Evolutionary conservation across 2,888 invertebrate species (phyloP).

Genomic region (Tenodera sinensis): DNA sequence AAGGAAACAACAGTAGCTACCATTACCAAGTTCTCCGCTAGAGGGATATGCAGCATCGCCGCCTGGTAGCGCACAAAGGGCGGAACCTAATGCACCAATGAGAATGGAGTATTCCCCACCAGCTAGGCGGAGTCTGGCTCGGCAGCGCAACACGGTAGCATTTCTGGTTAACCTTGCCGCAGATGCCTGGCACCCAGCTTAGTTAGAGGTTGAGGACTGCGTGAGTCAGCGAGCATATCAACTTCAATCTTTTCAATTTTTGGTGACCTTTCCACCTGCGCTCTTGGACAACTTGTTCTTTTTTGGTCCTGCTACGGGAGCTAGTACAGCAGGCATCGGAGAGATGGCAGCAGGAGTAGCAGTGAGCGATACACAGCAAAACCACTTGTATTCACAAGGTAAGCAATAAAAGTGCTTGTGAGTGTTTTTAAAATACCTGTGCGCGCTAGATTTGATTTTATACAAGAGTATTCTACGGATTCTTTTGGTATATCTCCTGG

Average conservation of each 20-base stretch:
- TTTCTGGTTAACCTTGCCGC: neutral
- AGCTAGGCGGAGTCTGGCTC: neutral
- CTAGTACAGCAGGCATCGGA: neutral
- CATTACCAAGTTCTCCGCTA: neutral
- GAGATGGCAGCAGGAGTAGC: constrained; percentile 28
- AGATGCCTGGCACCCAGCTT: neutral
- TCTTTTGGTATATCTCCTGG: too few relatives aligned
- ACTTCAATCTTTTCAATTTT: neutral
- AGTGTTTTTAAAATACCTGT: too few relatives aligned
- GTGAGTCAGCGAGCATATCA: neutral
- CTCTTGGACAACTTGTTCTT: neutral
- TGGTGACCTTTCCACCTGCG: neutral
- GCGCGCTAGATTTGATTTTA: too few relatives aligned
- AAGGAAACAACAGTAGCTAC: neutral
- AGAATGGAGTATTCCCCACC: neutral
- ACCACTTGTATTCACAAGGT: constrained; percentile 15
- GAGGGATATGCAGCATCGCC: neutral
- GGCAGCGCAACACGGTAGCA: neutral
- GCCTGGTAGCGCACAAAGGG: neutral
- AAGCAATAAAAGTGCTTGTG: neutral
- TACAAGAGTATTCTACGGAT: too few relatives aligned
- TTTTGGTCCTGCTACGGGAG: neutral
- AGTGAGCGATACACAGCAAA: constrained; percentile 14
- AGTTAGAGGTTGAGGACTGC: neutral
- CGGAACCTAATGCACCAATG: neutral